Conservation (phyloP, 35 echinoderm and acorn worm genomes). For the Hemicentrotus pulcherrimus region DNA sequence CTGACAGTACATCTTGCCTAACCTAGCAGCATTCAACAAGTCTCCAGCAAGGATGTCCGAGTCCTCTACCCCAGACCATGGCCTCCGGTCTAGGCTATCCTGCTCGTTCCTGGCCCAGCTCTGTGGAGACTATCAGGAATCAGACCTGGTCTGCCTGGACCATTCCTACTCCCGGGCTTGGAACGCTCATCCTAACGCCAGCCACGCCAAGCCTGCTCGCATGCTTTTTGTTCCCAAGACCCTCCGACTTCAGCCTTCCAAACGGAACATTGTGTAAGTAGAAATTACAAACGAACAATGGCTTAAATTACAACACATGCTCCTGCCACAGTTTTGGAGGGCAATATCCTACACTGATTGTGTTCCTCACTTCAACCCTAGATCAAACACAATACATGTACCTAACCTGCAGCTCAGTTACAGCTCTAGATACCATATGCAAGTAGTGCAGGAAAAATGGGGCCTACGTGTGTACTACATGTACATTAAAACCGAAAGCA, state of each 20-base stretch:
- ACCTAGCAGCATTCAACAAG: neutral
- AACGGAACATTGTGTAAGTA: constrained; percentile 58
- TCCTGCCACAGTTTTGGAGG: too few species aligned
- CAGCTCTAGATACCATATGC: too few species aligned
- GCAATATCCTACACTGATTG: too few species aligned
- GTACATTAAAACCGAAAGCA: too few species aligned
- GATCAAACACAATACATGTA: too few species aligned
- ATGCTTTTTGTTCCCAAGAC: constrained; percentile 92
- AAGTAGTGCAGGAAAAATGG: too few species aligned
- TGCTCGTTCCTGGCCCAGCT: constrained; percentile 87
- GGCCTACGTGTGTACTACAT: too few species aligned
- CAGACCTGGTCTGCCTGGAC: constrained; percentile 90
- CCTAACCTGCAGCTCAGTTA: too few species aligned
- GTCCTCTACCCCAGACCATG: constrained; percentile 28
- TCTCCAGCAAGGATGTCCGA: constrained; percentile 1
- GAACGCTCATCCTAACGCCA: constrained; percentile 87
- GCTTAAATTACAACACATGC: neutral
- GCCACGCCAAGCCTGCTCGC: constrained; percentile 89
- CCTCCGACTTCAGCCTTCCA: constrained; percentile 61
- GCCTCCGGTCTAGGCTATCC: constrained; percentile 52
- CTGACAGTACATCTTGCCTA: neutral
- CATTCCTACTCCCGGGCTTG: constrained; percentile 87
- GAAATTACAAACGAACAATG: neutral
- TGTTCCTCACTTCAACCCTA: too few species aligned
- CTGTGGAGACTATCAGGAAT: constrained; percentile 80